Conservation (phyloP, 23 tunicate genomes). For the Ciona savignyi region DNA sequence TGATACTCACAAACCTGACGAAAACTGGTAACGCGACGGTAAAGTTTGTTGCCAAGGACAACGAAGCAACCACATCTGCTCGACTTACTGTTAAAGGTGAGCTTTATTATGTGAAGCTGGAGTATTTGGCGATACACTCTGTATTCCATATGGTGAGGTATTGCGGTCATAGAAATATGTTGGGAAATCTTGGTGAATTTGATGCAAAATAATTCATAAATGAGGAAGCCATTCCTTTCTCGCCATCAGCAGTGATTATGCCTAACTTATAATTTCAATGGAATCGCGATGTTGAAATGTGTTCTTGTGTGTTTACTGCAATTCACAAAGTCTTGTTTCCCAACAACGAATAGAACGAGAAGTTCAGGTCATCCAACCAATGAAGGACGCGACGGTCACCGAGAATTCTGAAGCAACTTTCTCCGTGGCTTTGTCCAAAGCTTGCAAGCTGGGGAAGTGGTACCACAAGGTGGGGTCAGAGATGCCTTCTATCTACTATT, state of each 20-base stretch:
- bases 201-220: too few relatives aligned
- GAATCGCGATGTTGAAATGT: neutral
- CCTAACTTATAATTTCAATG: too few relatives aligned
- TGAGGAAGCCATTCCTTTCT: too few relatives aligned
- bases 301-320: too few relatives aligned
- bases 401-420: conserved; percentile 45
- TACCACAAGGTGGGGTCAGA: conserved; percentile 27
- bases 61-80: conserved; percentile 1
- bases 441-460: conserved; percentile 29
- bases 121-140: too few relatives aligned
- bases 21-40: conserved; percentile 41
- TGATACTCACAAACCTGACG: conserved; percentile 25
- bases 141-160: too few relatives aligned
- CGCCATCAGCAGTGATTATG: too few relatives aligned
- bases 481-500: too few relatives aligned
- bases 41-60: conserved; percentile 12
- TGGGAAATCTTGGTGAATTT: too few relatives aligned
- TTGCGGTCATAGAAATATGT: too few relatives aligned
- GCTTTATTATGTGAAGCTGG: neutral
- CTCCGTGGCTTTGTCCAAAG: conserved; percentile 35
- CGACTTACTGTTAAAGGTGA: conserved; percentile 31
- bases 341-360: too few relatives aligned
- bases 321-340: too few relatives aligned
- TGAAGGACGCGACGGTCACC: conserved; percentile 21
- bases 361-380: conserved; percentile 11